phyloP scores from a whole-genome alignment of 2,888 invertebrate species.

The Eupeodes latifasciatus region DNA sequence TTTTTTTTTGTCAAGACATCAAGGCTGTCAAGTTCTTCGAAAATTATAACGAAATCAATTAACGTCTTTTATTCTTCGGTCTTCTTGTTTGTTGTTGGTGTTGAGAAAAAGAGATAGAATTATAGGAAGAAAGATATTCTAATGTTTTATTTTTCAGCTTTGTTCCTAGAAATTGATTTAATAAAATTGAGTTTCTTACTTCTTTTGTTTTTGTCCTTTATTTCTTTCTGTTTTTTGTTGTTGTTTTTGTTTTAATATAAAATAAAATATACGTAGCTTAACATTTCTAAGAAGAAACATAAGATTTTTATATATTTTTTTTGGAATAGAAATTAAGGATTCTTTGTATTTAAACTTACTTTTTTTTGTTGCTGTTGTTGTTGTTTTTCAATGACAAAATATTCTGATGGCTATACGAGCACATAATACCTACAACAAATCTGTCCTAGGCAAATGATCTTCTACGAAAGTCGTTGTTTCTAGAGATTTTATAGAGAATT shows the following conservation, averaged over 20 bases:
- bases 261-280: not conserved
- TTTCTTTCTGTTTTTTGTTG: not conserved
- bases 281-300: constrained; percentile 21
- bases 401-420: not conserved
- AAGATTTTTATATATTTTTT: not conserved
- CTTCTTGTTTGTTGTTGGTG: not conserved
- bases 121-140: not conserved
- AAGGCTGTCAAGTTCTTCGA: not conserved
- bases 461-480: not conserved
- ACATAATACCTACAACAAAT: not conserved
- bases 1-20: not conserved
- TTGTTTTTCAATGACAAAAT: not conserved
- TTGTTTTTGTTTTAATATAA: constrained; percentile 3
- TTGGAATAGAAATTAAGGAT: not conserved
- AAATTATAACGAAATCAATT: constrained; percentile 33
- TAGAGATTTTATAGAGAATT: no score
- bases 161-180: constrained; percentile 19
- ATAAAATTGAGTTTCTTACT: constrained; percentile 5
- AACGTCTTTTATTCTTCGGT: not conserved
- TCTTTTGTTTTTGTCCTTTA: not conserved
- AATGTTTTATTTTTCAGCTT: constrained; percentile 21
- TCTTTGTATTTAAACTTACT: not conserved
- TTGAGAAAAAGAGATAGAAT: not conserved
- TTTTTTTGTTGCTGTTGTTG: not conserved
- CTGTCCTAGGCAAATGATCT: not conserved